Conservation (phyloP, 2,797 vertebrate genomes). For the Cottoperca gobio region DNA sequence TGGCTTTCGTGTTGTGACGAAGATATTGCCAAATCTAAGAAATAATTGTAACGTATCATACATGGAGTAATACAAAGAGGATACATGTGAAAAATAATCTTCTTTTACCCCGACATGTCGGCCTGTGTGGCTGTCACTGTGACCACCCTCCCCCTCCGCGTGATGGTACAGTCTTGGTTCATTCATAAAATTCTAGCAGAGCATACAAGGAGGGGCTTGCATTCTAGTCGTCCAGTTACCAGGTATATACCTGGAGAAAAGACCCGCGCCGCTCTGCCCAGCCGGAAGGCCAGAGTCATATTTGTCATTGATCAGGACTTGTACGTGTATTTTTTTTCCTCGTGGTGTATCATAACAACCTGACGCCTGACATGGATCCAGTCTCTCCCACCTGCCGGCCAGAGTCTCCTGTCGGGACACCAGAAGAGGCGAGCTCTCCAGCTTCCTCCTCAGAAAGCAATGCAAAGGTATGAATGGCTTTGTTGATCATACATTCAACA, state of each 20-base stretch:
- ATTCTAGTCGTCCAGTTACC: constrained; percentile 84
- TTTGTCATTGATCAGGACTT: constrained; percentile 57
- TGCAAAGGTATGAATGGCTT: constrained; percentile 88
- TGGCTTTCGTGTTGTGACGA: background rate
- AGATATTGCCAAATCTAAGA: background rate
- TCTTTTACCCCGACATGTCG: constrained; percentile 31
- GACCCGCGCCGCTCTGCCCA: constrained; percentile 58
- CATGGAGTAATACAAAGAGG: background rate
- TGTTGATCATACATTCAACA: constrained; percentile 41
- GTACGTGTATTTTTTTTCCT: background rate
- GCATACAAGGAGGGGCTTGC: constrained; percentile 88
- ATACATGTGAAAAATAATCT: constrained; percentile 18
- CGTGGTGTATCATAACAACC: constrained; percentile 88
- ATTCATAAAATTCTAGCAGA: constrained; percentile 90
- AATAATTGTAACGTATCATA: background rate
- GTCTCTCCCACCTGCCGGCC: constrained; percentile 90
- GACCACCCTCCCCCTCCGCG: constrained; percentile 55
- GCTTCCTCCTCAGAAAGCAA: constrained; percentile 87
- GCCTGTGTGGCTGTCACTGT: constrained; percentile 42
- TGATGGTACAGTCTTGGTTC: constrained; percentile 87
- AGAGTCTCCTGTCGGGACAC: constrained; percentile 90
- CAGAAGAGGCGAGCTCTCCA: constrained; percentile 88
- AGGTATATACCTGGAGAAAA: constrained; percentile 88
- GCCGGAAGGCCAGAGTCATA: constrained; percentile 62
- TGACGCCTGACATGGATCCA: constrained; percentile 88